Base-by-base conservation (phyloP, 2,888 invertebrate genomes). In the Eutolmus rufibarbis region DNA sequence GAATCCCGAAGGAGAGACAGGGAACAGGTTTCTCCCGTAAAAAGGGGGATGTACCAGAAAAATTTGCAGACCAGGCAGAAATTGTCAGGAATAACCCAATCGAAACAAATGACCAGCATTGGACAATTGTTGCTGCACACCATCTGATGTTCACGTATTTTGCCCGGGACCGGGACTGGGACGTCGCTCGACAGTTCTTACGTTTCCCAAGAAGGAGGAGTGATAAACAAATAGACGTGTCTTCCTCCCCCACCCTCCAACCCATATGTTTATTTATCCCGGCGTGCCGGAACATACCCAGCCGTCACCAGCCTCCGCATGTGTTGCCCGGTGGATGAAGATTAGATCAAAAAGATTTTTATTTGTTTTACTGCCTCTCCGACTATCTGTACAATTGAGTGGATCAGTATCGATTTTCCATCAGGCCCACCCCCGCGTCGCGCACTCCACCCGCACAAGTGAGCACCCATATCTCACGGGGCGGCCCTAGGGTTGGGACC, bases 331-430 rank as follows among this genome's bases (percentile, higher is more conserved):
- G n/a, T 56, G 87, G 85, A 57, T 81, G 79, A 57, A 74, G 85
- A 87, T 87, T 87, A 87, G 87, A 79, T 87, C 79, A 66, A 66
- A 66, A 86, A 79, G 86, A 78, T 57, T 87, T 87, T 87, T 87
- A 86, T 86, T 87, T 86, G 79, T 87, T 86, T 87, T 86, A 79
- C 66, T 81, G 86, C 77, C 74, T 66, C 37, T 78, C 28, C 43
- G 66, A 8, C 66, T 66, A 28, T 78, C 86, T 86, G 79, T 78
- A 86, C 86, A 87, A 87, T 87, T 87, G 87, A 87, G 86, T 87
- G 74, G 78, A 87, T 87, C 86, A 43, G 66, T 84, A 88, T 88
- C 51, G 88, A 88, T 88, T 86, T 86, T 88, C 88, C 86, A 81
- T 88, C 88, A 88, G 34, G 34, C 77, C 28, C 40, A 23, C 19